Evolutionary conservation across 2,888 invertebrate genomes (phyloP), one percentile per base, ranked within the genome.

Genomic region (Torymus auratus): DNA sequence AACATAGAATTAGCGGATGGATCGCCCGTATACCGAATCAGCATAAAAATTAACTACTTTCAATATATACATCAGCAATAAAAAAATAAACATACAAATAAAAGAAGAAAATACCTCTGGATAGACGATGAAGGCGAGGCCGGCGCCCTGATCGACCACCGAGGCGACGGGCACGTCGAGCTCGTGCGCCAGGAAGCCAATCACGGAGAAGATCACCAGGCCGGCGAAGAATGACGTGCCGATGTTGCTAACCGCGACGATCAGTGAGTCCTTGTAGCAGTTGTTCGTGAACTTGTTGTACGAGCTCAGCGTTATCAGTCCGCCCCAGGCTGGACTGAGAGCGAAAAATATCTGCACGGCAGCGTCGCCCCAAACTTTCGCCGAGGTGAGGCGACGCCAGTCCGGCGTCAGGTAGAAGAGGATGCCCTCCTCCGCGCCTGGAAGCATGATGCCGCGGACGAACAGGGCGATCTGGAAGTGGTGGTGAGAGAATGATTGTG

Each of bases 341-440:
- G 96, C 96, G 89, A 96, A 97, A 91, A 97, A 97, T 87, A 96
- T 96, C 91, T 97, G 96, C 23, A 96, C 95, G 0, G 96, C 96
- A 0, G 96, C 96, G 88, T 96, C 96, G 65, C 95, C 95, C 96
- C 95, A 96, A 14, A 95, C 95, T 92, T 95, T 94, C 7, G 96
- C 94, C 86, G 96, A 95, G 53, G 92, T 92, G 72, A 96, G 92
- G 86, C 94, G 94, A 70, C 93, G 93, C 92, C 95, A 96, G 86
- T 96, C 94, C 2, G 96, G 96, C 62, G 94, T 95, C 71, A 97
- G 91, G 88, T 96, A 97, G 89, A 95, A 96, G 3, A 95, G 88
- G 77, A 97, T 95, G 2, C 96, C 97, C 56, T 95, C 94, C 0
- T 93, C 92, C 11, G 96, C 96, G 14, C 96, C 97, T 0, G 96